Evolutionary conservation across 2,113 vertebrate genomes (phyloP).

Genomic region (Sapajus apella): DNA sequence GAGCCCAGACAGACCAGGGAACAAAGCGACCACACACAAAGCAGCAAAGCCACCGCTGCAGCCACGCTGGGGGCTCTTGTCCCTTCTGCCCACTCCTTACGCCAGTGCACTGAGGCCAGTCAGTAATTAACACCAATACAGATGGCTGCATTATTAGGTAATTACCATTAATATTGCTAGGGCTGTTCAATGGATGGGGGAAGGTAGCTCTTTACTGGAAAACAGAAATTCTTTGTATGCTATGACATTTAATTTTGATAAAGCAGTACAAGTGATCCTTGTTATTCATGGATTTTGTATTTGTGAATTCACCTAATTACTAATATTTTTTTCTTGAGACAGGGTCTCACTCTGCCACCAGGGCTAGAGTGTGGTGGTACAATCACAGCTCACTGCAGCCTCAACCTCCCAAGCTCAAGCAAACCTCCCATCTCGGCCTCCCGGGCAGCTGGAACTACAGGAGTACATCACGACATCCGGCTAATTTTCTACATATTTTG

Average conservation of each 20-base stretch:
- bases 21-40: not conserved
- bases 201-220: not conserved
- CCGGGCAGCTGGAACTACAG: too few species aligned
- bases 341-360: too few species aligned
- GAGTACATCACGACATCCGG: too few species aligned
- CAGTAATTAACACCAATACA: not conserved
- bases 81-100: not conserved
- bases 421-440: too few species aligned
- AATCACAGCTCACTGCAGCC: too few species aligned
- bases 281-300: not conserved
- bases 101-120: not conserved
- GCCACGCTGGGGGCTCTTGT: not conserved
- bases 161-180: not conserved
- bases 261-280: not conserved
- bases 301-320: not conserved
- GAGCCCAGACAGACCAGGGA: not conserved
- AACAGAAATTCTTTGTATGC: not conserved
- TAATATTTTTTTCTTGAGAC: too few species aligned
- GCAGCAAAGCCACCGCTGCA: rapidly evolving
- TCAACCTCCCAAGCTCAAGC: too few species aligned
- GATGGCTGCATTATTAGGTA: not conserved
- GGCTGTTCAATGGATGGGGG: not conserved
- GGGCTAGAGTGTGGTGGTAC: too few species aligned
- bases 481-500: too few species aligned
- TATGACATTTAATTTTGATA: not conserved